These are phyloP conservation scores for Pollenia labialis DNA, from an alignment of 2,888 invertebrate species.

Conservation along the genomic window DNA sequence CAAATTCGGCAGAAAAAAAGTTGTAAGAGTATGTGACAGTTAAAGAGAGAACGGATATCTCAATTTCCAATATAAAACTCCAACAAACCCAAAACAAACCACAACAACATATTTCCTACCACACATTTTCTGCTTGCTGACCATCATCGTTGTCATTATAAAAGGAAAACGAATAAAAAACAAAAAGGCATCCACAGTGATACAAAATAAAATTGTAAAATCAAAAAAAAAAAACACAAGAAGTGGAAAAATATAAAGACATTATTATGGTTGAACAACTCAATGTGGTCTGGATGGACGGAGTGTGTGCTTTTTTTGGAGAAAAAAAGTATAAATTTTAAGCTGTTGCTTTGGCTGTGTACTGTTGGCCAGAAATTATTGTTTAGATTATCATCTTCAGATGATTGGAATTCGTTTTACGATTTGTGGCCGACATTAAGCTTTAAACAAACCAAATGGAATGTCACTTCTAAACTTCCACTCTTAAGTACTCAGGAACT, in stretches of 20 bases:
- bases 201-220: conserved; percentile 44
- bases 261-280: conserved; percentile 63
- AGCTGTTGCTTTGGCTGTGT: conserved; percentile 39
- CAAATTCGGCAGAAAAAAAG: not conserved
- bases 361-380: conserved; percentile 11
- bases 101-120: conserved; percentile 34
- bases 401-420: conserved; percentile 69
- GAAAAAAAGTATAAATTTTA: conserved; percentile 28
- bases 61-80: conserved; percentile 53
- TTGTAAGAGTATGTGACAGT: conserved; percentile 10
- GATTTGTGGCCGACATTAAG: conserved; percentile 61
- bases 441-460: conserved; percentile 58
- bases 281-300: conserved; percentile 17
- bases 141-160: conserved; percentile 44
- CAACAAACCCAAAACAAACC: conserved; percentile 21
- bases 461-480: conserved; percentile 50
- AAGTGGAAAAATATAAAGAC: conserved; percentile 49
- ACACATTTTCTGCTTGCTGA: conserved; percentile 51
- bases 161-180: conserved; percentile 6
- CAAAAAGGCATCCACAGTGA: conserved; percentile 12
- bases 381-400: conserved; percentile 58
- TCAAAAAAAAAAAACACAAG: not conserved
- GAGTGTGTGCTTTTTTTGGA: no score
- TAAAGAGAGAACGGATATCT: conserved; percentile 41
- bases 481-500: not conserved